Conservation (phyloP, 2,113 vertebrate genomes). For the Phaethornis superciliosus region DNA sequence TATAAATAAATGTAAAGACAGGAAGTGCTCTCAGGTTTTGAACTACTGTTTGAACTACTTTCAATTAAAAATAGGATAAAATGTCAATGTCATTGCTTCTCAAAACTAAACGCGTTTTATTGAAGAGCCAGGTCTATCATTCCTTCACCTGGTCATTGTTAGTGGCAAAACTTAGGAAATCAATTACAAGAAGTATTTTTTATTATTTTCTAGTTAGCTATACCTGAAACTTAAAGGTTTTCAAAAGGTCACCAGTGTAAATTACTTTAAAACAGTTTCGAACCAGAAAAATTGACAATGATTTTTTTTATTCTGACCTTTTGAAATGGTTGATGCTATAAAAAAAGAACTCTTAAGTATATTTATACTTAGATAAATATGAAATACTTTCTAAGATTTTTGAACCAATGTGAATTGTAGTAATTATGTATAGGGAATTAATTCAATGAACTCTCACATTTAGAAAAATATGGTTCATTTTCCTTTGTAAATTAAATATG, state of each 20-base stretch:
- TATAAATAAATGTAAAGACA: neutral
- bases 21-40: fast-evolving
- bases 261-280: neutral
- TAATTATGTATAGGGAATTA: neutral
- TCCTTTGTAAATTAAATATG: neutral
- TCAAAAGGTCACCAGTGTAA: constrained; percentile 5
- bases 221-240: neutral
- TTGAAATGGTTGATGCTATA: neutral
- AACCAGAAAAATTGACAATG: neutral
- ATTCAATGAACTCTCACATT: neutral
- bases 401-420: neutral
- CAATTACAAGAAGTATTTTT: neutral
- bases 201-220: neutral
- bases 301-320: constrained; percentile 1
- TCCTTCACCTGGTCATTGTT: neutral
- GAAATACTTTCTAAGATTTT: neutral
- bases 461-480: neutral
- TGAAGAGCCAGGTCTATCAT: neutral
- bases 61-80: neutral
- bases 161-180: neutral
- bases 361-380: neutral
- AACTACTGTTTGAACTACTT: neutral
- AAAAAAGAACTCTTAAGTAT: neutral
- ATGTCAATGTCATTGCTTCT: neutral
- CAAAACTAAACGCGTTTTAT: neutral